Conservation (phyloP, 2,888 invertebrate species). For the Hemithea aestivaria region DNA sequence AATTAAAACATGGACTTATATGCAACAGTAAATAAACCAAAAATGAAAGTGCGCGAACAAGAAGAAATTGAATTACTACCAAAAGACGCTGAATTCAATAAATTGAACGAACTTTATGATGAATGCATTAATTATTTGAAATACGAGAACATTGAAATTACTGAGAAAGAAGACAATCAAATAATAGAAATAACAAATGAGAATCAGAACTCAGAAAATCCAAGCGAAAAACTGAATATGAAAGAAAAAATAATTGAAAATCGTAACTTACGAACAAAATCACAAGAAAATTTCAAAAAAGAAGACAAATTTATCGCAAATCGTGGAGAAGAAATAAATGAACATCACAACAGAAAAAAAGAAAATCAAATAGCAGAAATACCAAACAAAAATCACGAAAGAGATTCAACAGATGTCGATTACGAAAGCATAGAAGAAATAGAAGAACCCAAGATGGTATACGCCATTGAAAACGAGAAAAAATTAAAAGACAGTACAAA, state of each 20-base stretch:
- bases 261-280: too few species aligned
- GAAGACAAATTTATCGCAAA: conserved; percentile 19
- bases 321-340: conserved; percentile 10
- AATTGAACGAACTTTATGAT: conserved; percentile 61
- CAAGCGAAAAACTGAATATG: conserved; percentile 3
- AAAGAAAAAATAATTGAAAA: conserved; percentile 1
- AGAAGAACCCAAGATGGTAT: conserved; percentile 31
- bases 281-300: too few species aligned
- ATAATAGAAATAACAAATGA: conserved; percentile 11
- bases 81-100: conserved; percentile 42
- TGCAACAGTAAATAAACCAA: conserved; percentile 5
- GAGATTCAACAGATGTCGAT: too few species aligned
- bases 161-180: conserved; percentile 19
- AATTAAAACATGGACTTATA: not conserved
- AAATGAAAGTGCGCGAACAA: conserved; percentile 14
- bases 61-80: conserved; percentile 28
- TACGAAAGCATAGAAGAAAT: not conserved
- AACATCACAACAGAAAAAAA: conserved; percentile 17
- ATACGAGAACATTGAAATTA: conserved; percentile 22
- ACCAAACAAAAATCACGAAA: not conserved
- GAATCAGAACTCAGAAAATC: conserved; percentile 13
- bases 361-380: conserved; percentile 14
- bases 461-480: conserved; percentile 53
- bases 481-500: conserved; percentile 45
- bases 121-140: conserved; percentile 64